Conservation (phyloP, 2,113 vertebrate genomes). For the Daphoenositta chrysoptera region DNA sequence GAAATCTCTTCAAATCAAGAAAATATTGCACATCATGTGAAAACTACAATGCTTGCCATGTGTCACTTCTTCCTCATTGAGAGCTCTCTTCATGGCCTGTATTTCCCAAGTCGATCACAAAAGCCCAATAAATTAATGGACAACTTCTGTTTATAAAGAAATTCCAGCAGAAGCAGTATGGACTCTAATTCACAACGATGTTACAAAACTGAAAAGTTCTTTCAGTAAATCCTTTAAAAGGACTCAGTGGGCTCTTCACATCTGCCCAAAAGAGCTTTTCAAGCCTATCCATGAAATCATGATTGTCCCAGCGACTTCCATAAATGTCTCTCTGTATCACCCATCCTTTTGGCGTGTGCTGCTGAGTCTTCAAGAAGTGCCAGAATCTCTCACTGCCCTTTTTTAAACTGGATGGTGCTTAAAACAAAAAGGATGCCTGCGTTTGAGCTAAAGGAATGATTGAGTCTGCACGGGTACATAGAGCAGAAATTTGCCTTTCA, state of each 20-base stretch:
- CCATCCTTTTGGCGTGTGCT: background rate
- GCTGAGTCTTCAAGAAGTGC: slow-evolving; percentile 37
- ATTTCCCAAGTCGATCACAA: background rate
- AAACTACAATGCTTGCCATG: background rate
- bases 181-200: slow-evolving; percentile 17
- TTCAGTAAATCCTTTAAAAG: slow-evolving; percentile 60
- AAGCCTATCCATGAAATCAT: slow-evolving; percentile 46
- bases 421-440: background rate
- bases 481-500: slow-evolving; percentile 36
- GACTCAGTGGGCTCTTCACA: slow-evolving; percentile 24
- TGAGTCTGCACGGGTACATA: background rate
- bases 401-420: background rate
- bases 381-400: slow-evolving; percentile 2
- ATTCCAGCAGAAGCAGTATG: background rate
- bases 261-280: slow-evolving; percentile 34
- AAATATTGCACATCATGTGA: background rate
- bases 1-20: background rate
- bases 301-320: slow-evolving; percentile 14
- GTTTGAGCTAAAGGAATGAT: background rate
- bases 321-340: slow-evolving; percentile 43
- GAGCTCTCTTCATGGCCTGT: background rate
- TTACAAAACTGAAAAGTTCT: slow-evolving; percentile 38
- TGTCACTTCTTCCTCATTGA: background rate
- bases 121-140: slow-evolving; percentile 8
- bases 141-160: background rate